Evolutionary conservation across 1,140 invertebrate genomes (phyloP).

Genomic region (Druon quercuslanigerum): DNA sequence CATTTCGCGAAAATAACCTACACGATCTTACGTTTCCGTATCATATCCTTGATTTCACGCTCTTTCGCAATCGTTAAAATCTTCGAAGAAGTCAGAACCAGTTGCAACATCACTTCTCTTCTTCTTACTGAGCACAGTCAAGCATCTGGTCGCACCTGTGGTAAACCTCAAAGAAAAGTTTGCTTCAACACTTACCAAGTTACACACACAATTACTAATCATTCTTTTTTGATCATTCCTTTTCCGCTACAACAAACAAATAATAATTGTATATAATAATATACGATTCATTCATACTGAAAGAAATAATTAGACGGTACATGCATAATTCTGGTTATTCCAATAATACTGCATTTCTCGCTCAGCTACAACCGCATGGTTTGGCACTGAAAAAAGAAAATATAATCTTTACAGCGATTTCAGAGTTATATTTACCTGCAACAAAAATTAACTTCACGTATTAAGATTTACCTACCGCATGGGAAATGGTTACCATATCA

Average conservation of each 20-base stretch:
- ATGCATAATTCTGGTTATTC: too few species aligned
- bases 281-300: too few species aligned
- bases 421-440: too few species aligned
- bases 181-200: not conserved
- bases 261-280: not conserved
- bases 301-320: too few species aligned
- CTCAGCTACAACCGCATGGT: too few species aligned
- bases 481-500: too few species aligned
- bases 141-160: too few species aligned
- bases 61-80: constrained; percentile 10
- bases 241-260: not conserved
- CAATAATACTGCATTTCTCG: too few species aligned
- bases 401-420: too few species aligned
- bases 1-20: not conserved
- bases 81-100: not conserved
- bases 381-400: too few species aligned
- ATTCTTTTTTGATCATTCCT: not conserved
- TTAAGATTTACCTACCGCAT: too few species aligned
- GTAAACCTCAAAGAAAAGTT: not conserved
- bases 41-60: constrained; percentile 18
- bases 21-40: not conserved
- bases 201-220: not conserved
- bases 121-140: not conserved
- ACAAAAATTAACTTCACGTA: too few species aligned
- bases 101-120: not conserved